Evolutionary conservation across 2,888 invertebrate genomes (phyloP).

Genomic region (Busseola fusca): DNA sequence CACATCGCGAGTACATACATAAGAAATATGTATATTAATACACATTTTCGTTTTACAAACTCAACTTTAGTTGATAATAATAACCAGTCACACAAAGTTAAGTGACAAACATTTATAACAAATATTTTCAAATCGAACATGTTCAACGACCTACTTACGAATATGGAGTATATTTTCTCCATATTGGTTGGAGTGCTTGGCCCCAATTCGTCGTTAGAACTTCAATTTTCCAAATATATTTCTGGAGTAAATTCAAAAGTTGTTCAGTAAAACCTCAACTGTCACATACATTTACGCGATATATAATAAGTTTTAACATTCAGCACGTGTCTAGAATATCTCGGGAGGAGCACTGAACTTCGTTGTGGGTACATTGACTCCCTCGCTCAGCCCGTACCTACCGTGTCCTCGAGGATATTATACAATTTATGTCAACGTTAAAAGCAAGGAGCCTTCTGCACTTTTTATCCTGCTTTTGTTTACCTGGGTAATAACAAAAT

Average conservation of each 20-base stretch:
- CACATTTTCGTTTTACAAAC: slow-evolving; percentile 9
- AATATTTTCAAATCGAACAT: slow-evolving; percentile 53
- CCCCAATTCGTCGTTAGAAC: slow-evolving; percentile 60
- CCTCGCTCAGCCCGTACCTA: slow-evolving; percentile 57
- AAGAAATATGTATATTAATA: not conserved
- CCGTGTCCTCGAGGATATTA: slow-evolving; percentile 64
- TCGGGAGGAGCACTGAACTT: slow-evolving; percentile 80
- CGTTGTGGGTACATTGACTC: slow-evolving; percentile 80
- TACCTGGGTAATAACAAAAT: slow-evolving; percentile 37
- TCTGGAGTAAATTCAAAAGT: slow-evolving; percentile 62
- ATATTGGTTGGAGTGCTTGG: slow-evolving; percentile 53
- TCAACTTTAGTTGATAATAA: slow-evolving; percentile 33
- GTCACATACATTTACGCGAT: slow-evolving; percentile 72
- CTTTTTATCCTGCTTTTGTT: slow-evolving; percentile 46
- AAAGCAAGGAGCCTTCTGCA: slow-evolving; percentile 55
- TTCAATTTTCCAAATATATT: slow-evolving; percentile 67
- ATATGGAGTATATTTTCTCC: slow-evolving; percentile 39
- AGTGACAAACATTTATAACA: slow-evolving; percentile 53
- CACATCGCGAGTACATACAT: too few relatives aligned
- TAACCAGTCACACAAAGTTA: slow-evolving; percentile 35
- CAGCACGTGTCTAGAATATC: slow-evolving; percentile 77
- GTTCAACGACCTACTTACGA: slow-evolving; percentile 40
- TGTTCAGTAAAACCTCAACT: slow-evolving; percentile 66
- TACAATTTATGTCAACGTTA: slow-evolving; percentile 71
- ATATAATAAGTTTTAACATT: slow-evolving; percentile 75